phyloP scores from a whole-genome alignment of 2,888 invertebrate species.

The Brachypalpus laphriformis region DNA sequence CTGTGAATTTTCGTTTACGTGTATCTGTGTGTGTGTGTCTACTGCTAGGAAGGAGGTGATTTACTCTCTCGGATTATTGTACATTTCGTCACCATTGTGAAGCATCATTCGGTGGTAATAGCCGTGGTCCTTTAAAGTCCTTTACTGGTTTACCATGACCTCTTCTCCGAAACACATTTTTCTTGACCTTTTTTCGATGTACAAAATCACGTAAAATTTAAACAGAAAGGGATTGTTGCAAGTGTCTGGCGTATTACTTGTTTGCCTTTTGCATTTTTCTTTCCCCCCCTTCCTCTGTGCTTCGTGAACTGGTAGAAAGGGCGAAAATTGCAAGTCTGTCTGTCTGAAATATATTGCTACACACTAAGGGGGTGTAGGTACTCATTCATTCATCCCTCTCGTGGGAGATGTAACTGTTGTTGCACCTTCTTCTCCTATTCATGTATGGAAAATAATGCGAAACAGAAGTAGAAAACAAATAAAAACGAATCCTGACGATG shows the following conservation, averaged over 20 bases:
- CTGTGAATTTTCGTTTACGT: background rate
- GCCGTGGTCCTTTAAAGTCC: constrained; percentile 4
- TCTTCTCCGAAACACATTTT: background rate
- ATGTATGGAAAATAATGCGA: constrained; percentile 69
- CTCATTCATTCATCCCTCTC: constrained; percentile 61
- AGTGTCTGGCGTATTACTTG: background rate
- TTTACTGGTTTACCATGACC: background rate
- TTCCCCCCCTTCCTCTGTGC: background rate
- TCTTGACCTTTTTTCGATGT: background rate
- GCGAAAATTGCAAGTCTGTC: constrained; percentile 20
- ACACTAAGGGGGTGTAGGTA: background rate
- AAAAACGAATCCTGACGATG: constrained; percentile 45
- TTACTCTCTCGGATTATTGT: constrained; percentile 43
- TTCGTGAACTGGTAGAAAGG: background rate
- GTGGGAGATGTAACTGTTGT: constrained; percentile 64
- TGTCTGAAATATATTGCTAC: constrained; percentile 38
- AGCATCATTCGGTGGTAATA: constrained; percentile 14
- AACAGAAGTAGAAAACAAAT: constrained; percentile 1
- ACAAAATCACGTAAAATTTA: constrained; percentile 18
- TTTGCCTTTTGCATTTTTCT: background rate
- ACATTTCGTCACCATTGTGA: constrained; percentile 40
- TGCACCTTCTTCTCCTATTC: constrained; percentile 49
- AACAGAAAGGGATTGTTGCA: background rate
- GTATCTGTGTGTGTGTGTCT: background rate
- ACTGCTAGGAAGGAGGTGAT: background rate